Conservation (phyloP, 2,113 vertebrate genomes). For the Leptobrachium leishanense region DNA sequence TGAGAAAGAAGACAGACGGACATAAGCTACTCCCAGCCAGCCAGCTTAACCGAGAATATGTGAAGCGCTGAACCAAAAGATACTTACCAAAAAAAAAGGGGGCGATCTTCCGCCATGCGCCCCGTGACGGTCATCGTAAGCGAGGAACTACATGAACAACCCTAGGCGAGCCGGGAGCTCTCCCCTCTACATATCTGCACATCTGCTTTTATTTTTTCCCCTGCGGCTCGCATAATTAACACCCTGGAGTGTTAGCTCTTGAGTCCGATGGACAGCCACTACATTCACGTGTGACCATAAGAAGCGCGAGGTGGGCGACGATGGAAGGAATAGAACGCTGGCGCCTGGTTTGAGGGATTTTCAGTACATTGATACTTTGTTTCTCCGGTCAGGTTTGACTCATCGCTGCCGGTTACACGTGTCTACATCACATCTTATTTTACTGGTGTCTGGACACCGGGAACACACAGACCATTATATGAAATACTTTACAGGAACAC, state of each 20-base stretch:
- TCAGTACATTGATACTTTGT: too few relatives aligned
- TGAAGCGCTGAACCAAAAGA: slow-evolving; percentile 20
- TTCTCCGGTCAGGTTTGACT: too few relatives aligned
- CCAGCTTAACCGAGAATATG: slow-evolving; percentile 1
- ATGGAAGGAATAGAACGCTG: neutral
- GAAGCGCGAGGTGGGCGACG: neutral
- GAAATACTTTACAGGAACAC: too few relatives aligned
- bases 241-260: slow-evolving; percentile 13
- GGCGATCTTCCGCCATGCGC: slow-evolving; percentile 21
- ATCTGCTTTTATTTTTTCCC: neutral
- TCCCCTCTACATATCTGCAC: neutral
- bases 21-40: slow-evolving; percentile 30
- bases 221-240: neutral
- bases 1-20: slow-evolving; percentile 5
- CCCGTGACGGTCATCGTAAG: slow-evolving; percentile 26
- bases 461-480: too few relatives aligned
- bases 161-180: neutral
- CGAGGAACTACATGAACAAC: neutral
- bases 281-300: neutral
- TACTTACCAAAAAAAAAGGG: slow-evolving; percentile 32
- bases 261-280: neutral
- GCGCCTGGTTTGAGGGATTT: too few relatives aligned
- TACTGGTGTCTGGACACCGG: too few relatives aligned
- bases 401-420: too few relatives aligned
- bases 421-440: too few relatives aligned